Percentiles rank a stretch among this genome's conserved stretches.
Evolutionary conservation across 2,888 invertebrate species (phyloP).

Genomic region (Neocrepidodera transversa): DNA sequence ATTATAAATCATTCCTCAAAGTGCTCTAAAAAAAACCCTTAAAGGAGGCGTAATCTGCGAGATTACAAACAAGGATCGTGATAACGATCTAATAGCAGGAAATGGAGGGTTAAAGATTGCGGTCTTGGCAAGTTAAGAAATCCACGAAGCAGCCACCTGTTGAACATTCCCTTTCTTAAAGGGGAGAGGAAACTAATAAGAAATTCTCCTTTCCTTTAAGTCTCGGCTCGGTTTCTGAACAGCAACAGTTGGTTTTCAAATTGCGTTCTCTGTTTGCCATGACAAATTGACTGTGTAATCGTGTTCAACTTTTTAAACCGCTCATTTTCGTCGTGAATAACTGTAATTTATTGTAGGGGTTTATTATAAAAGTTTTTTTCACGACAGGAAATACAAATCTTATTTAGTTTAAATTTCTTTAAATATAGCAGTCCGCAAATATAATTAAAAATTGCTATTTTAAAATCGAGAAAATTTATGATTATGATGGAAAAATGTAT

Average conservation of each 20-base stretch:
- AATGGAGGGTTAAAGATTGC: slow-evolving; percentile 37
- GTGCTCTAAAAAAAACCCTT: slow-evolving; percentile 7
- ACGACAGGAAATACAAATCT: no score
- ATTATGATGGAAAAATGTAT: no score
- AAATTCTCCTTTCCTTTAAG: no score
- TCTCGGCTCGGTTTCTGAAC: slow-evolving; percentile 22
- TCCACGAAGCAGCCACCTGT: slow-evolving; percentile 49
- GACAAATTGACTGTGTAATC: slow-evolving; percentile 16
- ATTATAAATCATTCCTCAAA: slow-evolving; percentile 6
- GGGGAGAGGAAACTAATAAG: slow-evolving; percentile 40
- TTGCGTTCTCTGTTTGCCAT: background rate
- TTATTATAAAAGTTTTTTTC: no score
- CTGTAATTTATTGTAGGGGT: background rate
- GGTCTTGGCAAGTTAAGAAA: slow-evolving; percentile 44
- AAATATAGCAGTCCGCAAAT: no score
- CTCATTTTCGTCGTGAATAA: background rate
- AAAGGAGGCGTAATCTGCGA: slow-evolving; percentile 9
- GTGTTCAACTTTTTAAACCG: slow-evolving; percentile 6
- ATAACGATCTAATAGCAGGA: slow-evolving; percentile 34
- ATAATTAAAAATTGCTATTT: no score
- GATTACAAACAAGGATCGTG: slow-evolving; percentile 23
- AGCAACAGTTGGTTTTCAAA: slow-evolving; percentile 40
- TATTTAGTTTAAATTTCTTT: no score
- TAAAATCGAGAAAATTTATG: no score
- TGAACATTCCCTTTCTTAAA: slow-evolving; percentile 43